Base-by-base conservation (phyloP, 2,888 invertebrate species). In the Agriotes lineatus region DNA sequence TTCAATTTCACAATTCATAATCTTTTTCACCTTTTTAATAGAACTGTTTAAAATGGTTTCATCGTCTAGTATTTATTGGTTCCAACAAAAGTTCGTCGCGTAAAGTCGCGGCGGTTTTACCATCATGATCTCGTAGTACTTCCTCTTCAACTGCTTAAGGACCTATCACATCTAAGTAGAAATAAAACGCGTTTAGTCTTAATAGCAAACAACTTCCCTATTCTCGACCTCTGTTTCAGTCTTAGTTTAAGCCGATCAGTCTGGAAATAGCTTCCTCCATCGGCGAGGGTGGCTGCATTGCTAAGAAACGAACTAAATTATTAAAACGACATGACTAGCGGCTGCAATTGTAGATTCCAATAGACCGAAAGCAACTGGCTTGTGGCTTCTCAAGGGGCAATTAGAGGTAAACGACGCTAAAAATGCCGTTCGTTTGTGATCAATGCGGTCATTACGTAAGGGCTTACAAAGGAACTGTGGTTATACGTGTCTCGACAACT, bases 401-500 rank as follows among this genome's bases (percentile, higher is more conserved):
- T 48, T 48, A 48, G 22, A 48, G 22, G 1, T 16, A 42, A 42
- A 52, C 33, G 16, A 16, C 14, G 19, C 33, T 30, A 18, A 35
- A 52, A 52, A 52, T 5, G 42, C 6, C 18, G 12, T 42, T 42
- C 42, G 9, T 42, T 42, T 9, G 22, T 18, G 45, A 61, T 50
- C 60, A 22, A 14, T 61, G 50, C 10, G 16, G 37, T 61, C 48
- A 48, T 61, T 61, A 61, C 22, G 16, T 16, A 7, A 18, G 19
- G 62, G 62, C 52, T 60, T 58, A 66, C 60, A 59, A 60, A 60
- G 60, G 66, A 66, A 54, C n/a, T 44, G 60, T 10, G 50, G 66
- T 22, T 20, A 7, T 59, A 42, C 66, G 66, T 66, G 66, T 60
- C 66, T 52, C 54, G 52, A 58, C 52, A 60, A 44, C 18, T 60